Percentiles rank a stretch among this genome's conserved stretches.
These are phyloP conservation scores for Calliopum simillimum DNA, from an alignment of 2,888 invertebrate species.

Conservation along the genomic window DNA sequence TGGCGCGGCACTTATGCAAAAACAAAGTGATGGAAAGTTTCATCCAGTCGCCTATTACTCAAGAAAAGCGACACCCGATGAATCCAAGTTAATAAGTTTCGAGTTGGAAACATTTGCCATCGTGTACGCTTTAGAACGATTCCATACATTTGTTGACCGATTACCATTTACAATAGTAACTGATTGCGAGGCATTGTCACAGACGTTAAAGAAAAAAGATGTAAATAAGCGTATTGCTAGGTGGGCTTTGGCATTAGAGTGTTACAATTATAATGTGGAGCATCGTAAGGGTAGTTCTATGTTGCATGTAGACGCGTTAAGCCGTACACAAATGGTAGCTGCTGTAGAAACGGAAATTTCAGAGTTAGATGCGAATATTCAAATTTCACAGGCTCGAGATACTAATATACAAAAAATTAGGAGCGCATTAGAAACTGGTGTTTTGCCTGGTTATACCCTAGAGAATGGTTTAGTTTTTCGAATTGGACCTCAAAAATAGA, in stretches of 20 bases:
- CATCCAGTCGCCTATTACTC: slow-evolving; percentile 28
- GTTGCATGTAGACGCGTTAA: slow-evolving; percentile 19
- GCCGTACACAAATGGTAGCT: slow-evolving; percentile 7
- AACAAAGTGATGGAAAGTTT: slow-evolving; percentile 25
- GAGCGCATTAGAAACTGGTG: not conserved
- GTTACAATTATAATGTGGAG: slow-evolving; percentile 1
- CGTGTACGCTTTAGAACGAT: slow-evolving; percentile 50
- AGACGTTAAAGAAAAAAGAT: too few relatives aligned
- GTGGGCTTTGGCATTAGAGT: not conserved
- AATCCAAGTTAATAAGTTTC: slow-evolving; percentile 53
- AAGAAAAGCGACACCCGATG: slow-evolving; percentile 36
- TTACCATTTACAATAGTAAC: slow-evolving; percentile 5
- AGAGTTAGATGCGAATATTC: slow-evolving; percentile 27
- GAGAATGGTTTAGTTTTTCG: slow-evolving; percentile 32
- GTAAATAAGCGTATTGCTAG: too few relatives aligned
- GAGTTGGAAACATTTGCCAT: slow-evolving; percentile 58
- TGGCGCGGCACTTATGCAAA: slow-evolving; percentile 10
- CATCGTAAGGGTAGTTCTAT: not conserved
- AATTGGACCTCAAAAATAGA: not conserved
- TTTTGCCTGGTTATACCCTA: not conserved
- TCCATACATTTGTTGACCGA: slow-evolving; percentile 41
- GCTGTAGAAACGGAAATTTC: not conserved
- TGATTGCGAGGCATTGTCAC: too few relatives aligned
- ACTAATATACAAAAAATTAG: slow-evolving; percentile 8
- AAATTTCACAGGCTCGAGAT: slow-evolving; percentile 28